Evolutionary conservation across 2,888 invertebrate species (phyloP).

Genomic region (Drosophila emarginata): DNA sequence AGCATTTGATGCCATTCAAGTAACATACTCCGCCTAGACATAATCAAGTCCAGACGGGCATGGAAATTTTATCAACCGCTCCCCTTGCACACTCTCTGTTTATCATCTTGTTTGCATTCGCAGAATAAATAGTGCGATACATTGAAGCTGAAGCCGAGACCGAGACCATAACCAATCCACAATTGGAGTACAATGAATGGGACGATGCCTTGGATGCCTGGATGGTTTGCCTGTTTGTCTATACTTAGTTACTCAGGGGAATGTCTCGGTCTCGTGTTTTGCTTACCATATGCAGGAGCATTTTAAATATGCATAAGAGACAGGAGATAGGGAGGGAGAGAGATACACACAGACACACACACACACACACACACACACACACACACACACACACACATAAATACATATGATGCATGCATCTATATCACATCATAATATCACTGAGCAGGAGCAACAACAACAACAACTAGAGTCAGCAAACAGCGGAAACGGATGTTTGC

Average conservation of each 20-base stretch:
- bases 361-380: neutral
- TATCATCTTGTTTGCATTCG: constrained; percentile 4
- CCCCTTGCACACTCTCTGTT: neutral
- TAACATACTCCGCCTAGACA: neutral
- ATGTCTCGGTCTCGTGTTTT: constrained; percentile 29
- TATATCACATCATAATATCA: constrained; percentile 41
- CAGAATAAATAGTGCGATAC: constrained; percentile 29
- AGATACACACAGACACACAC: neutral
- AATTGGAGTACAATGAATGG: constrained; percentile 47
- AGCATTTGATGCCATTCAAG: neutral
- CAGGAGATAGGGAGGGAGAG: neutral
- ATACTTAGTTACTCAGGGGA: constrained; percentile 29
- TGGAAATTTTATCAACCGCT: neutral
- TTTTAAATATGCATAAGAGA: constrained; percentile 58
- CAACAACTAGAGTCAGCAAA: constrained; percentile 47
- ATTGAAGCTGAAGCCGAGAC: constrained; percentile 9
- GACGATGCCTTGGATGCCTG: constrained; percentile 1
- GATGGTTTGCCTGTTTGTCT: neutral
- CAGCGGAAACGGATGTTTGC: constrained; percentile 65
- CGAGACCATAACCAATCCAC: constrained; percentile 24
- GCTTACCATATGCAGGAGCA: constrained; percentile 52
- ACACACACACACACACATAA: neutral
- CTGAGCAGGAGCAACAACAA: neutral
- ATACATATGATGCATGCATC: constrained; percentile 18
- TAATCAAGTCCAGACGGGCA: neutral